Percentiles rank a stretch among this genome's conserved stretches.
Conservation (phyloP, 2,113 vertebrate genomes). For the Astatotilapia flaviijosephi region DNA sequence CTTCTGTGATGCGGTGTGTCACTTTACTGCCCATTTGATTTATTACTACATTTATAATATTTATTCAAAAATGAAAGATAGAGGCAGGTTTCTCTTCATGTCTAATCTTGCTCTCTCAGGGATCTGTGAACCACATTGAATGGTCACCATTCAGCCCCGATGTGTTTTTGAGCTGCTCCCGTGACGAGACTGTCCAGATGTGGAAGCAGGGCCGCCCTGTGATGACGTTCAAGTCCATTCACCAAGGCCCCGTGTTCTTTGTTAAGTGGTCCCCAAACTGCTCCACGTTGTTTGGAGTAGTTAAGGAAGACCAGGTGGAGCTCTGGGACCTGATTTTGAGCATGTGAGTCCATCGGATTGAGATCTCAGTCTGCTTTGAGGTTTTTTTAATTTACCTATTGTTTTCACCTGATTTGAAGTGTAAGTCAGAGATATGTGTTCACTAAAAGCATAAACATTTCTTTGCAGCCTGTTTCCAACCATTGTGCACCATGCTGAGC, state of each 20-base stretch:
- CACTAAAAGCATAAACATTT: neutral
- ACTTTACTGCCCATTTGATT: neutral
- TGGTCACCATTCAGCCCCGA: constrained; percentile 82
- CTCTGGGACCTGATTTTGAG: constrained; percentile 85
- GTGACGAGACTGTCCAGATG: constrained; percentile 83
- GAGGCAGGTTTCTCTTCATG: neutral
- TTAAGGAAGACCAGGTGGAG: constrained; percentile 73
- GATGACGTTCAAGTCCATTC: constrained; percentile 69
- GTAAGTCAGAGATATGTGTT: neutral
- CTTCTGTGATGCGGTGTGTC: neutral
- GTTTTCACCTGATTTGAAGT: neutral
- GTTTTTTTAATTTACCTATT: neutral
- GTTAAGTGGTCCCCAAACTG: constrained; percentile 80
- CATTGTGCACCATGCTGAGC: constrained; percentile 58
- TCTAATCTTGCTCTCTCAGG: constrained; percentile 49
- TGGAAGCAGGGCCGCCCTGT: constrained; percentile 78
- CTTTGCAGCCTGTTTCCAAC: constrained; percentile 73
- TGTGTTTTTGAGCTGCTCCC: constrained; percentile 88
- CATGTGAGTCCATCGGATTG: constrained; percentile 70
- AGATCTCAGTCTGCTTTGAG: neutral
- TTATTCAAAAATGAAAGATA: neutral
- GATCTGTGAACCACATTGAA: constrained; percentile 76
- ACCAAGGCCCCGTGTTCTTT: constrained; percentile 67
- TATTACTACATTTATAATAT: neutral
- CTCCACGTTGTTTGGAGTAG: constrained; percentile 75